A percentile compares a stretch with the other conserved stretches of the same genome.
Evolutionary conservation across 2,797 vertebrate species (phyloP).

Genomic region (Oophaga sylvatica): DNA sequence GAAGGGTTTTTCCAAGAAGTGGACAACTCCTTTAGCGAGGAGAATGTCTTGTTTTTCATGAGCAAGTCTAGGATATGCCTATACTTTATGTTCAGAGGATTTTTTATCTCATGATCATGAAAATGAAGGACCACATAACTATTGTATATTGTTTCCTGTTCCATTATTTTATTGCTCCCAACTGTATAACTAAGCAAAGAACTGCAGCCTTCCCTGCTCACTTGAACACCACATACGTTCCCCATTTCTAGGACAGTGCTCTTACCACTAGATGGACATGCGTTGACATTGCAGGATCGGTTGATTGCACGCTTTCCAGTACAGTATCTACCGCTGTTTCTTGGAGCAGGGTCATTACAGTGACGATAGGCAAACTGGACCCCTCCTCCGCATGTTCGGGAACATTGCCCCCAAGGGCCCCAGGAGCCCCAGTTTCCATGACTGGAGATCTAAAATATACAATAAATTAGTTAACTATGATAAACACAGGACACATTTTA

Average conservation of each 20-base stretch:
- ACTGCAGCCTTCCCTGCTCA: too few relatives aligned
- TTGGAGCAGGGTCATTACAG: conserved; percentile 95
- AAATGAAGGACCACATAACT: too few relatives aligned
- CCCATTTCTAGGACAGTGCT: neutral
- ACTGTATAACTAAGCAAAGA: too few relatives aligned
- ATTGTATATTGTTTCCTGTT: too few relatives aligned
- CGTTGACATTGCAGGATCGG: conserved; percentile 84
- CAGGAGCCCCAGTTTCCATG: conserved; percentile 98
- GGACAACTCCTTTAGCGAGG: too few relatives aligned
- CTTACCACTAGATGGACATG: conserved; percentile 84
- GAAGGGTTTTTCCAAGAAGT: too few relatives aligned
- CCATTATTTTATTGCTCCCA: too few relatives aligned
- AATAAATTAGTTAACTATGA: neutral
- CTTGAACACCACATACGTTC: too few relatives aligned
- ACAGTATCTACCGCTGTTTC: conserved; percentile 94
- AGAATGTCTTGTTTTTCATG: too few relatives aligned
- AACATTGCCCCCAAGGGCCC: conserved; percentile 93
- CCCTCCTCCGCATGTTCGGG: conserved; percentile 89
- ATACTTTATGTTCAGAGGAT: too few relatives aligned
- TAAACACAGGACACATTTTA: neutral
- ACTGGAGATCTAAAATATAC: conserved; percentile 84
- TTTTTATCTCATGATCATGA: too few relatives aligned
- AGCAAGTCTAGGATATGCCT: too few relatives aligned
- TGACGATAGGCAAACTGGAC: conserved; percentile 95
- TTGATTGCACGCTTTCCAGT: conserved; percentile 93